A percentile compares a stretch with the other conserved stretches of the same genome.
phyloP scores from a whole-genome alignment of 2,797 vertebrate genomes.

The Ctenosaura bakeri region DNA sequence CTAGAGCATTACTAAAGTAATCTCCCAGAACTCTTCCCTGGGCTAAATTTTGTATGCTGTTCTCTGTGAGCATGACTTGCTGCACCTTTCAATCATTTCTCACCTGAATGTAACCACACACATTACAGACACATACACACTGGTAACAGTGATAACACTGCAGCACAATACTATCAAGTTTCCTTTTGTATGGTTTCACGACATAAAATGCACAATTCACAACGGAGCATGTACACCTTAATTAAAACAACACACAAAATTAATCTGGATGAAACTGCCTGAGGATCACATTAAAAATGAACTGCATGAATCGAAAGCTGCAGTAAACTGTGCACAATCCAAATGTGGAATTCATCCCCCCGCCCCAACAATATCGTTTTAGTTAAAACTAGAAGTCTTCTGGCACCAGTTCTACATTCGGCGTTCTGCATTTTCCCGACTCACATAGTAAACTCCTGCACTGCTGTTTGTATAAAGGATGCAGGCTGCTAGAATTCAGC shows the following conservation, averaged over 20 bases:
- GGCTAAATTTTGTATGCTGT: not conserved
- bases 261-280: not conserved
- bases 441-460: not conserved
- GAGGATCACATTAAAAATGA: not conserved
- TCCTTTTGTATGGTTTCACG: no score
- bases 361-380: not conserved
- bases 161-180: no score
- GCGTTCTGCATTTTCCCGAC: not conserved
- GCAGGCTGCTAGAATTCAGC: not conserved
- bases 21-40: not conserved
- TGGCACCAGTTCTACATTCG: no score
- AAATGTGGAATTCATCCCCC: not conserved
- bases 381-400: not conserved
- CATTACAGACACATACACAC: not conserved
- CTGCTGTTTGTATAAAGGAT: not conserved
- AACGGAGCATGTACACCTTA: no score
- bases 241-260: not conserved
- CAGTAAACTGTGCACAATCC: not conserved
- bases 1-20: not conserved
- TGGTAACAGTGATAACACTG: not conserved
- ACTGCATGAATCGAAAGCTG: not conserved
- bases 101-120: not conserved
- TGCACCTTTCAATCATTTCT: not conserved
- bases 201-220: no score
- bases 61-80: not conserved